Base-by-base conservation (phyloP, 2,113 vertebrate genomes). In the Podocnemis expansa region DNA sequence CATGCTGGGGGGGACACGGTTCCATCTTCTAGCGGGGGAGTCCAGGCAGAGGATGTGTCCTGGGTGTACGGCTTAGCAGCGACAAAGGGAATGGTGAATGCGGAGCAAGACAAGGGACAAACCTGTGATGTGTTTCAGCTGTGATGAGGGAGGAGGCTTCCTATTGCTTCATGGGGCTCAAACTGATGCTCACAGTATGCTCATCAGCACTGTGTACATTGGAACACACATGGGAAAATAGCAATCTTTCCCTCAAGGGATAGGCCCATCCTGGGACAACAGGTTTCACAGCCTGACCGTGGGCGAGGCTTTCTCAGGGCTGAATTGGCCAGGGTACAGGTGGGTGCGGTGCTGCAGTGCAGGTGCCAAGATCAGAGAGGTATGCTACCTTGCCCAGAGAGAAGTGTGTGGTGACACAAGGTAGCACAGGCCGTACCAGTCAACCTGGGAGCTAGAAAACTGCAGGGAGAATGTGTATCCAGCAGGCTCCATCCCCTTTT, bases 21-120 rank as follows among this genome's bases (percentile, higher is more conserved):
- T 70, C 63, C n/a, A 38, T 60, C 83, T 82, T 85, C 67, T 85
- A 78, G 7, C 79, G 82, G 49, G 47, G 58, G 24, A 38, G 86
- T 43, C 83, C 51, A 89, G 56, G 88, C 80, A 63, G 89, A 95
- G 88, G 63, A 87, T 93, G 87, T 85, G 93, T 96, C 89, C 91
- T 55, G 89, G 91, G 93, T 0, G 1, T 45, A 49, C 38, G 95
- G 63, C 80, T 85, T 55, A 78, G 86, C 80, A 84, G 51, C n/a
- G 90, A n/a, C 49, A 49, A 92, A 90, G 82, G 38, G n/a, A 34
- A 1, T 0, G 84, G 63, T 54, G 78, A 82, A 52, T 45, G 84
- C 16, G 45, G n/a, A 95, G 87, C 91, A 89, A n/a, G 43, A 6
- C 41, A 29, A 45, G 25, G 41, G 73, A 91, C 56, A 82, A 96